Evolutionary conservation across 2,888 invertebrate species (phyloP).

Genomic region (Archips crataeganus): DNA sequence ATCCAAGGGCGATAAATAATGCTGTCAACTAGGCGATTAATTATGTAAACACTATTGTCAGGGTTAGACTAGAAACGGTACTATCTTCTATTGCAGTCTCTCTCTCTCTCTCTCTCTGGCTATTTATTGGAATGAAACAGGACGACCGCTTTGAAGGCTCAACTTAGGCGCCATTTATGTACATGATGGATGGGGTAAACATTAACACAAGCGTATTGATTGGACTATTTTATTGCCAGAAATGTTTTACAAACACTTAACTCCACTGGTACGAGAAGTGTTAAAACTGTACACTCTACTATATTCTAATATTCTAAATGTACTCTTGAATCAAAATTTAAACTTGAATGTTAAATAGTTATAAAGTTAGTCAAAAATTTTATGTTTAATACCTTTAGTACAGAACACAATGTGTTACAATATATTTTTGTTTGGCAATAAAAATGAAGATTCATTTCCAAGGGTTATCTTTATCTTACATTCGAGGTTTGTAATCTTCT

Average conservation of each 20-base stretch:
- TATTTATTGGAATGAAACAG: background rate
- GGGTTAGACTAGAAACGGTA: background rate
- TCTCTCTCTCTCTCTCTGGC: background rate
- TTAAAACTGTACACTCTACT: slow-evolving; percentile 79
- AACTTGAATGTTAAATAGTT: slow-evolving; percentile 62
- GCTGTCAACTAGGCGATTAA: background rate
- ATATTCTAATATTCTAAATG: slow-evolving; percentile 76
- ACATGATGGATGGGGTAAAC: slow-evolving; percentile 18
- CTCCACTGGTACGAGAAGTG: slow-evolving; percentile 68
- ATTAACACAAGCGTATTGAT: slow-evolving; percentile 57
- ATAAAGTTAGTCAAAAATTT: slow-evolving; percentile 74
- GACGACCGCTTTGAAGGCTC: background rate
- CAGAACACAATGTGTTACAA: slow-evolving; percentile 70
- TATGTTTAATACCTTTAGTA: slow-evolving; percentile 59
- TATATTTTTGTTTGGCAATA: slow-evolving; percentile 57
- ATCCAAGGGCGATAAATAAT: slow-evolving; percentile 41
- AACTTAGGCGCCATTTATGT: background rate
- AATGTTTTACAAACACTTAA: slow-evolving; percentile 82
- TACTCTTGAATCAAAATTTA: slow-evolving; percentile 71
- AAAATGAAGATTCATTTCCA: slow-evolving; percentile 75
- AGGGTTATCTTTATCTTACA: slow-evolving; percentile 74
- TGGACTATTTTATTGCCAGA: slow-evolving; percentile 86
- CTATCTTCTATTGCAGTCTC: background rate
- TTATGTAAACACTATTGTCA: background rate
- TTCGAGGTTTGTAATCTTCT: slow-evolving; percentile 80